Conservation (phyloP, 2,797 vertebrate genomes). For the Tachyglossus aculeatus region DNA sequence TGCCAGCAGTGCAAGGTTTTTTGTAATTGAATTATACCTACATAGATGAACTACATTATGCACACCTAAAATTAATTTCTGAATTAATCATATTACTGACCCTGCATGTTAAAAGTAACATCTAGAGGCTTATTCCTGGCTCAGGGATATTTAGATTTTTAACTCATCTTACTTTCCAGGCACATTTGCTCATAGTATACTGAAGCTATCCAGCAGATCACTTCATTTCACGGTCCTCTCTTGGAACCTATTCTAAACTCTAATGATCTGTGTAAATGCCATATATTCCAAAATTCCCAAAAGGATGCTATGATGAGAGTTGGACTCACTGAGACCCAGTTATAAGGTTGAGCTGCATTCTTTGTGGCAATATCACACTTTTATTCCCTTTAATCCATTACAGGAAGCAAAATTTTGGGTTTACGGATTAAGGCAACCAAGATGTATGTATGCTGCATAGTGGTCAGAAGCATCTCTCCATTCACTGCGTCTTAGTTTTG, state of each 20-base stretch:
- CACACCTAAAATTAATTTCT: too few relatives aligned
- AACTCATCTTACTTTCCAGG: not conserved
- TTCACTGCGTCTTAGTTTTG: not conserved
- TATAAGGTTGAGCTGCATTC: not conserved
- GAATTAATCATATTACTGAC: not conserved
- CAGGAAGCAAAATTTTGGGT: constrained; percentile 31
- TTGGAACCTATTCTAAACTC: constrained; percentile 27
- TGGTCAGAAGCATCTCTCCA: not conserved
- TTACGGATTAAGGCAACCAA: constrained; percentile 27
- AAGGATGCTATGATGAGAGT: constrained; percentile 37
- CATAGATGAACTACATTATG: too few relatives aligned
- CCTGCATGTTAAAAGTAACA: not conserved
- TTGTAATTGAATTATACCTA: too few relatives aligned
- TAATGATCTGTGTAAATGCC: not conserved
- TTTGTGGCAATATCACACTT: not conserved
- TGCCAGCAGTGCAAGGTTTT: not conserved
- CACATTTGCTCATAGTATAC: constrained; percentile 20
- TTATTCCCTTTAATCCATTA: constrained; percentile 37
- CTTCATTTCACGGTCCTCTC: not conserved
- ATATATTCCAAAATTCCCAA: constrained; percentile 1
- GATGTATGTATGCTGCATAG: not conserved
- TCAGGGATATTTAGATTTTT: constrained; percentile 3
- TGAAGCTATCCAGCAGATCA: not conserved
- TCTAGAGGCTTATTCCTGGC: not conserved
- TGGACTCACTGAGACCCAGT: not conserved